Conservation (phyloP, 2,113 vertebrate species). For the Tursiops truncatus region DNA sequence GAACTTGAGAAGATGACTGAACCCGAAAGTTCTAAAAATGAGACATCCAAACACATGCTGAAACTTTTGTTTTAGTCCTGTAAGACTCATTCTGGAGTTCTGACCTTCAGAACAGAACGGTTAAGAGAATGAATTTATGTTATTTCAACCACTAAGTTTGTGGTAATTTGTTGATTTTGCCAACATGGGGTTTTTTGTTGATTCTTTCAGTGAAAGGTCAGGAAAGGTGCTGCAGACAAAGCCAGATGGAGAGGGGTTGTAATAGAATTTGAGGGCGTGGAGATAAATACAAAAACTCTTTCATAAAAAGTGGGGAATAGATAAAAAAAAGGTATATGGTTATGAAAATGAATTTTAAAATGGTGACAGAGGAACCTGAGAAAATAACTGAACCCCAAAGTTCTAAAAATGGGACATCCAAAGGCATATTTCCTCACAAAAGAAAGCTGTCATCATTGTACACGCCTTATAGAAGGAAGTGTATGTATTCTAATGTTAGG, state of each 20-base stretch:
- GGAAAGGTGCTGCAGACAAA: neutral
- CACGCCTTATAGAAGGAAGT: neutral
- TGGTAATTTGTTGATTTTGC: neutral
- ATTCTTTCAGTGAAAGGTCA: neutral
- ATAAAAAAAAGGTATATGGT: neutral
- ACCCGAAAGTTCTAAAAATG: neutral
- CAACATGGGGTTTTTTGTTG: neutral
- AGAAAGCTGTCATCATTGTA: neutral
- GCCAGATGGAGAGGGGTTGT: neutral
- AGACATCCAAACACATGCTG: neutral
- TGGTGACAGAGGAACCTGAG: neutral
- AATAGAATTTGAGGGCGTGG: neutral
- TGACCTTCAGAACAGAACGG: neutral
- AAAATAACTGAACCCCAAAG: neutral
- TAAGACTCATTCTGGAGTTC: neutral
- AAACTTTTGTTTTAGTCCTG: neutral
- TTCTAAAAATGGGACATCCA: neutral
- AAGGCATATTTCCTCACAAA: neutral
- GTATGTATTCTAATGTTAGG: fast-evolving
- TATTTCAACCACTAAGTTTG: neutral
- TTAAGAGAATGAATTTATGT: neutral
- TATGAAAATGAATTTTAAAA: neutral
- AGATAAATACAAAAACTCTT: neutral
- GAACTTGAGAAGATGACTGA: neutral
- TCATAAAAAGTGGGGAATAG: neutral